A percentile compares a stretch with the other conserved stretches of the same genome.
Conservation (phyloP, 2,888 invertebrate genomes). For the Drosophila sordidula region DNA sequence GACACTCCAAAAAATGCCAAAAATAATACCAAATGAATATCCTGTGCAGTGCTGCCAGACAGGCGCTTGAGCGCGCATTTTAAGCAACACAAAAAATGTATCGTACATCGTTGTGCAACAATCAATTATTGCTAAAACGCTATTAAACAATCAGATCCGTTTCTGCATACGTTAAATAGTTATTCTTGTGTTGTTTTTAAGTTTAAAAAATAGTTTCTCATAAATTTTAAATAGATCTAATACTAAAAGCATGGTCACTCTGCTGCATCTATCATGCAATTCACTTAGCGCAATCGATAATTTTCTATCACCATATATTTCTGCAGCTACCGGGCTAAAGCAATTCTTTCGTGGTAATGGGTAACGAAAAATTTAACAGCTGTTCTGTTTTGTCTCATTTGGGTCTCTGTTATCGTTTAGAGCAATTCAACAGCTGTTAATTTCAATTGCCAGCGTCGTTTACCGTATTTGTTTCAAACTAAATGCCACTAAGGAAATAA, state of each 20-base stretch:
- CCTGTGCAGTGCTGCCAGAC: slow-evolving; percentile 29
- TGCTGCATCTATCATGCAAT: neutral
- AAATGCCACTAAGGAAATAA: too few species aligned
- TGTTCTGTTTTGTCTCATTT: slow-evolving; percentile 6
- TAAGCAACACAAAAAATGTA: neutral
- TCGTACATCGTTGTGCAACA: neutral
- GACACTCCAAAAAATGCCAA: slow-evolving; percentile 36
- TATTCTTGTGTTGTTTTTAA: too few species aligned
- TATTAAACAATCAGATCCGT: neutral
- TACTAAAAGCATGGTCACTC: too few species aligned
- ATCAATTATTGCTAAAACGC: neutral
- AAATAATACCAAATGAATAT: slow-evolving; percentile 32
- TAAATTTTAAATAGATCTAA: too few species aligned
- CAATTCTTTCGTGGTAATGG: neutral
- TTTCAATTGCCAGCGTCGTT: neutral
- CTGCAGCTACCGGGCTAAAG: neutral
- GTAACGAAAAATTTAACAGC: slow-evolving; percentile 10
- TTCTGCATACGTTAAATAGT: neutral
- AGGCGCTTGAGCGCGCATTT: slow-evolving; percentile 10
- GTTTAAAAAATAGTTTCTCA: neutral
- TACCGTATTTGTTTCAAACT: neutral
- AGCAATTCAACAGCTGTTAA: neutral
- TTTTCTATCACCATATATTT: neutral
- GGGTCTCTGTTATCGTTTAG: neutral
- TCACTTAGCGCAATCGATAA: neutral